phyloP scores from a whole-genome alignment of 2,113 vertebrate genomes.

The Eclectus roratus region DNA sequence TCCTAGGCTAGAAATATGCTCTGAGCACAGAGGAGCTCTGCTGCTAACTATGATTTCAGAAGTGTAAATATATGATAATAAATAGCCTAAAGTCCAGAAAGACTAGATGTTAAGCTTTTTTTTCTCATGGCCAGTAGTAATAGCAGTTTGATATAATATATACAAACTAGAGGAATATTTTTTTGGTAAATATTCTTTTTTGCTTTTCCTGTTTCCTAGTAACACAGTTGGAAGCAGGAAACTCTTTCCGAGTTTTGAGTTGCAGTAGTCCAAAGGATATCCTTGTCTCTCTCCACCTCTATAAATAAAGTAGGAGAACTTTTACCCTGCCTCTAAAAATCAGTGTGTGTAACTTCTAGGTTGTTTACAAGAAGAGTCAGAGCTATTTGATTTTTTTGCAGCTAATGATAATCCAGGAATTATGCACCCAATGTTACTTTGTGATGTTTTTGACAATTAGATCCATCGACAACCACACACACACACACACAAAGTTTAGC shows the following conservation, averaged over 20 bases:
- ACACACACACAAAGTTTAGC: neutral
- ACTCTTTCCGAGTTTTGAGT: conserved; percentile 47
- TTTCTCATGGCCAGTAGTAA: neutral
- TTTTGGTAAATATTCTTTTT: conserved; percentile 53
- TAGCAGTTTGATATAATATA: conserved; percentile 22
- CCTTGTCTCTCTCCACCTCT: conserved; percentile 70
- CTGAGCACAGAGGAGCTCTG: conserved; percentile 6
- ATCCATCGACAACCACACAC: neutral
- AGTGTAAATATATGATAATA: conserved; percentile 31
- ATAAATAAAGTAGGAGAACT: conserved; percentile 66
- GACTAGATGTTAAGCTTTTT: neutral
- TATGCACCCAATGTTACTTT: neutral
- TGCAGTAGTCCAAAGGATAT: conserved; percentile 67
- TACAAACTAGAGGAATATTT: conserved; percentile 1
- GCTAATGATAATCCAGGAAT: neutral
- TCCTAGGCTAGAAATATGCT: neutral
- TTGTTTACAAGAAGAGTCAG: neutral
- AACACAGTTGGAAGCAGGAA: conserved; percentile 72
- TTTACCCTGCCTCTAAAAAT: conserved; percentile 42
- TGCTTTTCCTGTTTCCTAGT: conserved; percentile 70
- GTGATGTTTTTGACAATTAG: neutral
- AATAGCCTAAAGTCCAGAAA: conserved; percentile 15
- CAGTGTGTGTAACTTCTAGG: neutral
- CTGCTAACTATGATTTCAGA: conserved; percentile 24
- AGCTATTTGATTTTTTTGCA: neutral